Base-by-base conservation (phyloP, 2,113 vertebrate genomes). In the Artemisiospiza belli region DNA sequence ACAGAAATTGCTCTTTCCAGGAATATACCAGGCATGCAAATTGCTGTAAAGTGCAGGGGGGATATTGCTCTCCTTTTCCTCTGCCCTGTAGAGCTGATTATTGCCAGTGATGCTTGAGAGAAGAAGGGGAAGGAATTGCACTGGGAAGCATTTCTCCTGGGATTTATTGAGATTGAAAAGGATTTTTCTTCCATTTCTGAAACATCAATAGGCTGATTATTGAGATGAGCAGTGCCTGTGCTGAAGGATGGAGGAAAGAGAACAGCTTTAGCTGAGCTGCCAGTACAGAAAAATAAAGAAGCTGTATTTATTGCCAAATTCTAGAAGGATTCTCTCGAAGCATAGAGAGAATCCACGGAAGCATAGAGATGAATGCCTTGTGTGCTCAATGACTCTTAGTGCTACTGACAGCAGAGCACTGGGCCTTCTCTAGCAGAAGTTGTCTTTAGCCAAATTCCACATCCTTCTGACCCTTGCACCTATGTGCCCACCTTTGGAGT, bases 221-320 rank as follows among this genome's bases (percentile, higher is more conserved):
- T 95, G 89, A 87, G 66, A 87, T 73, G 63, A 92, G 63, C 84
- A 47, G 81, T 46, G 41, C 74, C 87, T 84, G 23, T 89, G 43
- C 81, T 89, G 74, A 87, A 91, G 58, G 66, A 44, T 82, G 58
- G 54, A 58, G 73, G 35, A 88, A 76, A 47, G 31, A 89, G 81
- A 85, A 85, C 57, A 92, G 78, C 46, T 94, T 92, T 81, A 83
- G 81, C 86, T 81, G 76, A 89, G 79, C 78, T 96, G 89, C 51
- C 86, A 75, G 61, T 64, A 79, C 46, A 77, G 75, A 80, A 83
- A 90, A 95, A 79, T 75, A 87, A 74, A 85, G 66, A 82, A 93
- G 37, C n/a, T 91, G 49, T 76, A 54, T 91, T 84, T 84, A 63
- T 66, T 91, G 84, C 87, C 54, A 64, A n/a, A 67, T 95, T 92